Evolutionary conservation across 2,113 vertebrate genomes (phyloP).

Genomic region (Tamias sibiricus): DNA sequence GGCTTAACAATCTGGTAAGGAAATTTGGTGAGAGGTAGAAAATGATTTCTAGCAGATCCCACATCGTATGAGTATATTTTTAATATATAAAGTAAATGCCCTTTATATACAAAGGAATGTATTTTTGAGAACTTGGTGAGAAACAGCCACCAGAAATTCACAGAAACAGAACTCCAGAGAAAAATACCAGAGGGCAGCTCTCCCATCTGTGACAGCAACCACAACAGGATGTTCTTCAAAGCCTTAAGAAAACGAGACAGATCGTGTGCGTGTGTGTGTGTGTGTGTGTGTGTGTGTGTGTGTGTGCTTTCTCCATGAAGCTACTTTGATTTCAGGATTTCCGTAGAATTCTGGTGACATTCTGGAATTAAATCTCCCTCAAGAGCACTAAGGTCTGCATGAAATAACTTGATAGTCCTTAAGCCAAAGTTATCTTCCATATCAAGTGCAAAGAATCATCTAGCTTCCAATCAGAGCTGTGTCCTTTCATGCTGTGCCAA

Average conservation of each 20-base stretch:
- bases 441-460: neutral
- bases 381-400: neutral
- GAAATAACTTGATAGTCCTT: neutral
- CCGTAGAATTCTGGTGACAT: neutral
- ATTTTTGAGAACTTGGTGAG: neutral
- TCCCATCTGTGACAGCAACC: neutral
- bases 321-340: conserved; percentile 20
- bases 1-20: neutral
- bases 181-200: neutral
- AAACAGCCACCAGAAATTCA: neutral
- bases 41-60: neutral
- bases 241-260: neutral
- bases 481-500: neutral
- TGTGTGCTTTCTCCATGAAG: neutral
- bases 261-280: neutral
- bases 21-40: neutral
- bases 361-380: neutral
- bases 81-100: neutral
- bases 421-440: neutral
- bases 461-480: neutral
- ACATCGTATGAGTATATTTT: neutral
- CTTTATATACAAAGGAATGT: neutral
- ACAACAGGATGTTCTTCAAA: neutral
- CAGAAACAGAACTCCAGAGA: neutral
- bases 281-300: neutral